Evolutionary conservation across 2,113 vertebrate genomes (phyloP).

Genomic region (Corythornis vintsioides): DNA sequence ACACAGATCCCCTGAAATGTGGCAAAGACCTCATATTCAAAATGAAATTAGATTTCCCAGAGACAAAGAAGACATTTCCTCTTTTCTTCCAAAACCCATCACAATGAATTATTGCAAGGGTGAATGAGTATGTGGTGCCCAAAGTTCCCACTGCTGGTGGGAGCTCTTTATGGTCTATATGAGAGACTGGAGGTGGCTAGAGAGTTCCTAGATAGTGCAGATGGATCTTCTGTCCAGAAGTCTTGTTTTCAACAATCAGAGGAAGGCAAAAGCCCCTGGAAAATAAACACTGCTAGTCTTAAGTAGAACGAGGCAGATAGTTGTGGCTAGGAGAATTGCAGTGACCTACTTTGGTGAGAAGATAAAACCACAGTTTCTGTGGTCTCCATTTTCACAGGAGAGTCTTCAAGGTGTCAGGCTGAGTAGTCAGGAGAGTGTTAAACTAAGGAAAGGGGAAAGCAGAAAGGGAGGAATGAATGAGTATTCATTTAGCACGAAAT

Average conservation of each 20-base stretch:
- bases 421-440: slow-evolving; percentile 63
- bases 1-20: neutral
- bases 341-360: neutral
- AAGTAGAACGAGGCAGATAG: neutral
- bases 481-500: slow-evolving; percentile 58
- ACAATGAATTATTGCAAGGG: neutral
- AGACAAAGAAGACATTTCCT: neutral
- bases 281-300: neutral
- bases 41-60: neutral
- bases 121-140: fast-evolving
- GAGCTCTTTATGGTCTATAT: neutral
- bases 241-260: neutral
- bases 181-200: neutral
- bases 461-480: slow-evolving; percentile 47
- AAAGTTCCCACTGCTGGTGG: neutral
- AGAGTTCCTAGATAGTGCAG: neutral
- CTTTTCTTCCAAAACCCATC: neutral
- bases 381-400: neutral
- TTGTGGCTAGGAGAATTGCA: neutral
- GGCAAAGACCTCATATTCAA: neutral
- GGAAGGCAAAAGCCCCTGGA: neutral
- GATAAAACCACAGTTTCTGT: neutral
- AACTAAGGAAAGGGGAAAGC: slow-evolving; percentile 23
- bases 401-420: neutral
- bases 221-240: neutral